Evolutionary conservation across 1,140 invertebrate genomes (phyloP).

Genomic region (Dendroctonus ponderosae): DNA sequence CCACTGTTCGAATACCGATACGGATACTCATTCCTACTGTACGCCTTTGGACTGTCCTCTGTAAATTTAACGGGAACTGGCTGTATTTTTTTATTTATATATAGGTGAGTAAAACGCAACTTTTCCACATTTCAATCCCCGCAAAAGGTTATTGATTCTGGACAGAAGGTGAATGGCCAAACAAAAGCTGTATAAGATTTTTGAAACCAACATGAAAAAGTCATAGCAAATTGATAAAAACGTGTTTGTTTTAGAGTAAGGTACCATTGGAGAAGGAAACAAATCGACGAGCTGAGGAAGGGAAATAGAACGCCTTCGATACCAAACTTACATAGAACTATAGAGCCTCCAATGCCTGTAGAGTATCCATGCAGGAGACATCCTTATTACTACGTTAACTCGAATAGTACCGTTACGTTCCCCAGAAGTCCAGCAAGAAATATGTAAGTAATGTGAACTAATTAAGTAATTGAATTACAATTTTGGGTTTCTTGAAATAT

Average conservation of each 20-base stretch:
- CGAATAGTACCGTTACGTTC: conserved; percentile 52
- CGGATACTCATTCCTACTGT: conserved; percentile 82
- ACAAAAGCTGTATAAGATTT: too few relatives aligned
- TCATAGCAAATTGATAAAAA: neutral
- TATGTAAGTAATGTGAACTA: conserved; percentile 20
- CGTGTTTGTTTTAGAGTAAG: conserved; percentile 47
- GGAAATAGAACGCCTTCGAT: conserved; percentile 40
- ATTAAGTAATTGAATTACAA: conserved; percentile 5
- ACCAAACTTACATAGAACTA: conserved; percentile 45
- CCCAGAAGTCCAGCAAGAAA: conserved; percentile 47
- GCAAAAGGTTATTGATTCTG: too few relatives aligned
- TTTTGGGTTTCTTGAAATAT: neutral
- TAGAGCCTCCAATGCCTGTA: conserved; percentile 40
- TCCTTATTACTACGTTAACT: conserved; percentile 50
- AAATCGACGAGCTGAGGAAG: conserved; percentile 44
- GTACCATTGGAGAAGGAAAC: conserved; percentile 55
- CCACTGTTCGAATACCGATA: conserved; percentile 82
- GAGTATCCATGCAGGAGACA: conserved; percentile 50
- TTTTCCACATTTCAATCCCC: too few relatives aligned
- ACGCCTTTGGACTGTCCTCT: conserved; percentile 78
- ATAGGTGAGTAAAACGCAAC: conserved; percentile 45
- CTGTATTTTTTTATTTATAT: conserved; percentile 84
- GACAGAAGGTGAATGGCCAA: too few relatives aligned
- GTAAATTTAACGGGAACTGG: conserved; percentile 81
- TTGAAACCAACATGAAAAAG: neutral